Conservation (phyloP, 2,797 vertebrate genomes). For the Botia kubotai region DNA sequence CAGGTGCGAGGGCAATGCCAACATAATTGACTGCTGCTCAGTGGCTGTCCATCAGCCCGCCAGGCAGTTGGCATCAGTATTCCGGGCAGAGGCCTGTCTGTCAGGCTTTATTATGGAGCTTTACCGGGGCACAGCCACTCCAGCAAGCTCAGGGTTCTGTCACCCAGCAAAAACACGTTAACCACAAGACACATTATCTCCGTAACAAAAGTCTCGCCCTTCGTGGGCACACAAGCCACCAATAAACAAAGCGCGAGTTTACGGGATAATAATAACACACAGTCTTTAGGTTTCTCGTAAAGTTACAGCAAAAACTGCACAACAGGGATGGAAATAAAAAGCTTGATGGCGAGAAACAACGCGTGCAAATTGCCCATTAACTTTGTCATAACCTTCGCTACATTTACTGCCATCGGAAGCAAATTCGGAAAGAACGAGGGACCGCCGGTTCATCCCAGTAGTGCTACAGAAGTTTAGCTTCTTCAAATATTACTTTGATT, state of each 20-base stretch:
- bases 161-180: slow-evolving; percentile 25
- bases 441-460: not conserved
- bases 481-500: slow-evolving; percentile 56
- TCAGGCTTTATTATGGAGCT: slow-evolving; percentile 78
- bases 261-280: slow-evolving; percentile 1
- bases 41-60: slow-evolving; percentile 71
- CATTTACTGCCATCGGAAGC: not conserved
- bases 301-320: not conserved
- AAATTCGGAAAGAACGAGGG: not conserved
- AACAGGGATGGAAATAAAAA: slow-evolving; percentile 1
- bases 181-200: slow-evolving; percentile 10
- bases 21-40: slow-evolving; percentile 67
- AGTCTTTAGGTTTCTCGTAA: not conserved
- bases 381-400: slow-evolving; percentile 9
- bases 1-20: slow-evolving; percentile 33
- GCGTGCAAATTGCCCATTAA: slow-evolving; percentile 10
- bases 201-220: not conserved
- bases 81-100: slow-evolving; percentile 67
- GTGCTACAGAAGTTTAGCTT: slow-evolving; percentile 46
- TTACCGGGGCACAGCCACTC: slow-evolving; percentile 73
- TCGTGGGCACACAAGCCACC: not conserved
- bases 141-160: slow-evolving; percentile 63
- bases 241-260: not conserved
- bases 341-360: slow-evolving; percentile 11
- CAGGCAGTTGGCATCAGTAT: slow-evolving; percentile 74